Evolutionary conservation across 2,113 vertebrate species (phyloP).

Genomic region (Circaetus cinerascens): DNA sequence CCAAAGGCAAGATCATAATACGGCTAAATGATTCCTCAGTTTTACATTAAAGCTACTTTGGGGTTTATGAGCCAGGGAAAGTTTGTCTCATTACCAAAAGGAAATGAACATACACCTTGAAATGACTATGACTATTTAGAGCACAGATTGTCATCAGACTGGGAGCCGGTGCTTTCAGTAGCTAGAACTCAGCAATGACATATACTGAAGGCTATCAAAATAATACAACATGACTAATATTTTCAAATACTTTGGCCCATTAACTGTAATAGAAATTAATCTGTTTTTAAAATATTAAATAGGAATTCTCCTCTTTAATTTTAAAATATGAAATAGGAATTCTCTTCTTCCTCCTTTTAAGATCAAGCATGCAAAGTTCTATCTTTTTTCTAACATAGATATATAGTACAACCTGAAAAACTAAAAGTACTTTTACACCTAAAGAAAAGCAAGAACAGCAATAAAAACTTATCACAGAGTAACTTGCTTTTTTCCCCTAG

Average conservation of each 20-base stretch:
- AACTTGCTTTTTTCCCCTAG: fast-evolving
- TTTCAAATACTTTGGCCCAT: background rate
- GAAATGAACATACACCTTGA: slow-evolving; percentile 36
- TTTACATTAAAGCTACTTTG: slow-evolving; percentile 56
- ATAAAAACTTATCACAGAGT: background rate
- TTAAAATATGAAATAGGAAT: background rate
- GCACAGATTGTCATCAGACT: slow-evolving; percentile 29
- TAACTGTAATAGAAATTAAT: background rate
- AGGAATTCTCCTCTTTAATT: background rate
- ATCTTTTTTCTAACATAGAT: background rate
- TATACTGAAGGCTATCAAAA: background rate
- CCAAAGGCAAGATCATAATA: background rate
- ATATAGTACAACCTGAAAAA: background rate
- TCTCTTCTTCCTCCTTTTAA: background rate
- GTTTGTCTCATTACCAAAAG: slow-evolving; percentile 66
- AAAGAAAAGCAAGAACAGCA: background rate
- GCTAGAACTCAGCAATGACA: background rate
- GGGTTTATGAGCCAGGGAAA: slow-evolving; percentile 63
- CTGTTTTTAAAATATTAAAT: background rate
- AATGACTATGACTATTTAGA: slow-evolving; percentile 32
- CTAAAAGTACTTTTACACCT: background rate
- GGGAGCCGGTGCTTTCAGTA: slow-evolving; percentile 2
- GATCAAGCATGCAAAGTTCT: background rate
- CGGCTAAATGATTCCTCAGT: slow-evolving; percentile 3
- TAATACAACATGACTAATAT: background rate